These are phyloP conservation scores for Peribatodes rhomboidaria DNA, from an alignment of 2,888 invertebrate genomes.

Conservation along the genomic window DNA sequence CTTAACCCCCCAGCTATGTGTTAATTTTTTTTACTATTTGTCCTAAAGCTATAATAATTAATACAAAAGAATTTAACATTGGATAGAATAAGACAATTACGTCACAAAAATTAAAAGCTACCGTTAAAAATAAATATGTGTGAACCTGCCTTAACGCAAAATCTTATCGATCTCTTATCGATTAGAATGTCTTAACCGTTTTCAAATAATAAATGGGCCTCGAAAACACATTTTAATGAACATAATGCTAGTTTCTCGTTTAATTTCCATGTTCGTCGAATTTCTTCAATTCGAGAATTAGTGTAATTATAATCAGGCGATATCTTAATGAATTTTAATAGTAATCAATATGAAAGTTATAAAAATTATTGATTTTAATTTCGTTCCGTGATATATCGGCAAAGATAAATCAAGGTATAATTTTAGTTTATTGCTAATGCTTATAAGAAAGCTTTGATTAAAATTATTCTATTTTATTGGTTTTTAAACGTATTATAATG, in stretches of 20 bases:
- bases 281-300: constrained; percentile 36
- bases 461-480: constrained; percentile 8
- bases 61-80: too few relatives aligned
- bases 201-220: constrained; percentile 29
- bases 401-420: constrained; percentile 30
- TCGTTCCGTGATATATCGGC: constrained; percentile 32
- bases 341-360: constrained; percentile 38
- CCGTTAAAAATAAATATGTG: too few relatives aligned
- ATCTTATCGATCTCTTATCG: constrained; percentile 28
- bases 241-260: constrained; percentile 34
- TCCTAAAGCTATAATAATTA: too few relatives aligned
- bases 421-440: constrained; percentile 25
- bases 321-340: constrained; percentile 37
- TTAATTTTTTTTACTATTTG: too few relatives aligned
- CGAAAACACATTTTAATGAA: constrained; percentile 34
- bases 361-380: constrained; percentile 38
- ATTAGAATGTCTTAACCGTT: constrained; percentile 48
- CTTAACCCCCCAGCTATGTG: too few relatives aligned
- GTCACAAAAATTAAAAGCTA: not conserved
- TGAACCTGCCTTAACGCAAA: constrained; percentile 14
- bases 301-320: constrained; percentile 42
- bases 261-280: constrained; percentile 23
- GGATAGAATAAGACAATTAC: too few relatives aligned
- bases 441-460: constrained; percentile 16
- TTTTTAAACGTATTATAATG: not conserved